Base-by-base conservation (phyloP, 2,113 vertebrate genomes). In the Agelaius phoeniceus region DNA sequence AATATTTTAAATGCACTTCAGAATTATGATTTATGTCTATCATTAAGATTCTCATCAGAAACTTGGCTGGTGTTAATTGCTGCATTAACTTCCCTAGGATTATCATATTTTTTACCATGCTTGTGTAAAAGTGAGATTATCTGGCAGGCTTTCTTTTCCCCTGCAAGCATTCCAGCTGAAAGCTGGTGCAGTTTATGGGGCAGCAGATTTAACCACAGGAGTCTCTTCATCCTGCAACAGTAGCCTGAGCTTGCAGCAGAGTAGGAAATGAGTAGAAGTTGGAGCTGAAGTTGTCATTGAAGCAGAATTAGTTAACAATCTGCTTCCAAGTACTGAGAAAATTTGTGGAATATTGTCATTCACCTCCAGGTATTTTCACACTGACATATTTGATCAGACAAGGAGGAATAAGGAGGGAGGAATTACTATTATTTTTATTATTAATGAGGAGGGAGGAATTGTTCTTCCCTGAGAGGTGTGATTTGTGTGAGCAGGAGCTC, bases 391-490 rank as follows among this genome's bases (percentile, higher is more conserved):
- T 41, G 48, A 52, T 18, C 27, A 87, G 67, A 30, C 2, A 35
- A 58, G 16, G 14, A 35, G 9, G n/a, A 59, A 24, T 59, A 59
- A 35, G 33, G 33, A 58, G 22, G 33, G 22, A 58, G 57, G 33
- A 58, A 35, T 58, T 15, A 1, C 11, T 58, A 21, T 22, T 57
- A 1, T n/a, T n/a, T 7, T 57, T n/a, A 7, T 48, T 44, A 33
- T 55, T 55, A 55, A 33, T 21, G 31, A 55, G 17, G 8, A 33
- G 57, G 15, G 35, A 55, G 23, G 12, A 59, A 4, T 5, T 13
- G 13, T 26, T 69, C 5, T 19, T 31, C 75, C 48, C 10, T 21
- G 16, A 48, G 59, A 55, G 17, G 39, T 0, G 0, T 46, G 20
- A 8, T 57, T 52, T 20, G 26, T 2, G 2, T 69, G 41, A 35